Conservation (phyloP, 2,113 vertebrate genomes). For the Platycercus adscitus region DNA sequence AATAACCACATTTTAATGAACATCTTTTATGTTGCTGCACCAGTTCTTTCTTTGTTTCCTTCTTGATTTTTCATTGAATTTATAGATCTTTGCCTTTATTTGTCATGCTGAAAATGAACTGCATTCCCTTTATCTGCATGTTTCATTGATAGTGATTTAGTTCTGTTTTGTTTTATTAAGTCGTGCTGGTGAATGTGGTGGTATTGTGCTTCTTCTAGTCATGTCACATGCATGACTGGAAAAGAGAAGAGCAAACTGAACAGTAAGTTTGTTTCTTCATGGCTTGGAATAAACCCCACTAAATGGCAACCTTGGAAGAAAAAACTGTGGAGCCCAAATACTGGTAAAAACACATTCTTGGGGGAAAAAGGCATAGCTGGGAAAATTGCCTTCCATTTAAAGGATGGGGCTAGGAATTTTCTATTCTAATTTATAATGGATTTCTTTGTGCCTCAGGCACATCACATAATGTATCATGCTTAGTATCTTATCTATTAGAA, state of each 20-base stretch:
- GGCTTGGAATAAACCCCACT: not conserved
- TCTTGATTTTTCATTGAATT: constrained; percentile 38
- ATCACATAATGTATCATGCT: not conserved
- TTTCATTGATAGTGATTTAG: constrained; percentile 55
- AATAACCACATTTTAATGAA: not conserved
- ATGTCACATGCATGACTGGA: constrained; percentile 35
- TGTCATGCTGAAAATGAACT: constrained; percentile 36
- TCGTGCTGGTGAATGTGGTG: constrained; percentile 55
- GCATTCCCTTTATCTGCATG: constrained; percentile 61
- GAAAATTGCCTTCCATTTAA: not conserved
- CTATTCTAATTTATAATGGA: not conserved
- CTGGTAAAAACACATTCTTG: not conserved
- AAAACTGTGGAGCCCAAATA: constrained; percentile 56
- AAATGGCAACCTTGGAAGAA: constrained; percentile 74
- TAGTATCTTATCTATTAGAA: not conserved
- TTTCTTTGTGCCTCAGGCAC: not conserved
- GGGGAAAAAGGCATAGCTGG: not conserved
- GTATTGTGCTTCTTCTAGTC: constrained; percentile 17
- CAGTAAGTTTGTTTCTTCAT: constrained; percentile 66
- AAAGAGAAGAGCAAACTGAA: constrained; percentile 59
- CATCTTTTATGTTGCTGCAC: not conserved
- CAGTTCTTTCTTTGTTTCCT: constrained; percentile 58
- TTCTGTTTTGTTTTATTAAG: constrained; percentile 50
- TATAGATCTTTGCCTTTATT: not conserved
- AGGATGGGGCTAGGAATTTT: not conserved